Base-by-base conservation (phyloP, 2,113 vertebrate species). In the Rhynchopsitta pachyrhyncha region DNA sequence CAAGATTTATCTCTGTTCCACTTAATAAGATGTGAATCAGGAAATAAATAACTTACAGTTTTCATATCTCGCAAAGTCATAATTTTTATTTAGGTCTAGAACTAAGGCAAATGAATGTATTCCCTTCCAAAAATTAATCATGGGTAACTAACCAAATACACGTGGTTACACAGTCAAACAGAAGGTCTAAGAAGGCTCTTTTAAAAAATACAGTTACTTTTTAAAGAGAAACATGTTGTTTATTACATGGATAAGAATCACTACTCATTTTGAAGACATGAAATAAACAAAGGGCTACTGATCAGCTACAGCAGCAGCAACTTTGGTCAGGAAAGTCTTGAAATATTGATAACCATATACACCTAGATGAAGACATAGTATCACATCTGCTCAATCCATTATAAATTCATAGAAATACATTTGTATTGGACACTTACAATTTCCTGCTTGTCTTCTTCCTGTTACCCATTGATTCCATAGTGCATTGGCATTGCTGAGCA, bases 371-470 rank as follows among this genome's bases (percentile, higher is more conserved):
- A 73, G 55, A 91, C 62, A 82, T 10, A 90, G 11, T 20, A 91
- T 67, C 31, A 29, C 82, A 76, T 82, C 87, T 94, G 70, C 46
- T 94, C 44, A 80, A 91, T 67, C 62, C 59, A 82, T 90, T 92
- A 95, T 39, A 73, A 79, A 92, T 31, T 50, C 63, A 73, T 15
- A 91, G 46, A 85, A 95, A 73, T 69, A 63, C 31, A 57, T 92
- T 88, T 79, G 52, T 37, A 69, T 27, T 44, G 33, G 63, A 80
- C 49, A 90, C 33, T 95, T 85, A 89, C n/a, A 31, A 49, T 77
- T 94, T 92, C 67, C 82, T 89, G 49, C 37, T 57, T 66, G 37
- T 80, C 90, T 9, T 87, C 75, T 80, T 93, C 90, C 78, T 67
- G 59, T 60, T 80, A 89, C 63, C 29, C 31, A 81, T 22, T 39